These are phyloP conservation scores for Geodia barretti DNA, from an alignment of 37 sponge, comb jelly and placozoan genomes.

Conservation along the genomic window DNA sequence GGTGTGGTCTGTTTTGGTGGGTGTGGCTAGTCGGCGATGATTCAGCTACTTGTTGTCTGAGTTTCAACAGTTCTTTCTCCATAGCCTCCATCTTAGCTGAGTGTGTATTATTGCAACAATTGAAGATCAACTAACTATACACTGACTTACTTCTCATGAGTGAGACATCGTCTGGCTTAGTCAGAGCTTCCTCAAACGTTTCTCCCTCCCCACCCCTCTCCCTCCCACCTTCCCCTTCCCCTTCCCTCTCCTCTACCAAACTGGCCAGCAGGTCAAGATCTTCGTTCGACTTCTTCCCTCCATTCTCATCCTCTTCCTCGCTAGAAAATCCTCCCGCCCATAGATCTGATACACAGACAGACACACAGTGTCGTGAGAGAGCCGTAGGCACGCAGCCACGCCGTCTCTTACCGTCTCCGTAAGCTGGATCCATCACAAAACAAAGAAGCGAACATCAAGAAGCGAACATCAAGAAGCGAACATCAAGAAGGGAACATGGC, in stretches of 20 bases:
- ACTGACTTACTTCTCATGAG: neutral
- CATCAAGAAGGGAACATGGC: no score
- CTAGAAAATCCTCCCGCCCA: neutral
- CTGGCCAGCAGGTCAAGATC: neutral
- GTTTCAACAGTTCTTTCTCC: neutral
- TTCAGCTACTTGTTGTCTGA: neutral
- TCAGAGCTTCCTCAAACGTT: neutral
- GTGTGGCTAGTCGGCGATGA: no score
- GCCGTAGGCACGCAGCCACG: no score
- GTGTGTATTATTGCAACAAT: neutral
- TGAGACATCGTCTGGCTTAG: neutral
- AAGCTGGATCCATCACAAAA: slow-evolving; percentile 7
- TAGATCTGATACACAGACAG: neutral
- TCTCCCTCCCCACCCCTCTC: neutral
- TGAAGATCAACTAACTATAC: neutral
- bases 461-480: no score
- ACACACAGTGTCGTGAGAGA: no score
- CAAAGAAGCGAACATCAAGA: no score
- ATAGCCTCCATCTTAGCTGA: slow-evolving; percentile 4
- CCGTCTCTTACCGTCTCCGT: no score
- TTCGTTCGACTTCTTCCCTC: neutral
- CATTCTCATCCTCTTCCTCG: no score
- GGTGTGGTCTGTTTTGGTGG: no score
- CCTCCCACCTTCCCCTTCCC: neutral
- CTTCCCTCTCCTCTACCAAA: slow-evolving; percentile 2